Conservation (phyloP, 2,888 invertebrate genomes). For the Petrolisthes manimaculis region DNA sequence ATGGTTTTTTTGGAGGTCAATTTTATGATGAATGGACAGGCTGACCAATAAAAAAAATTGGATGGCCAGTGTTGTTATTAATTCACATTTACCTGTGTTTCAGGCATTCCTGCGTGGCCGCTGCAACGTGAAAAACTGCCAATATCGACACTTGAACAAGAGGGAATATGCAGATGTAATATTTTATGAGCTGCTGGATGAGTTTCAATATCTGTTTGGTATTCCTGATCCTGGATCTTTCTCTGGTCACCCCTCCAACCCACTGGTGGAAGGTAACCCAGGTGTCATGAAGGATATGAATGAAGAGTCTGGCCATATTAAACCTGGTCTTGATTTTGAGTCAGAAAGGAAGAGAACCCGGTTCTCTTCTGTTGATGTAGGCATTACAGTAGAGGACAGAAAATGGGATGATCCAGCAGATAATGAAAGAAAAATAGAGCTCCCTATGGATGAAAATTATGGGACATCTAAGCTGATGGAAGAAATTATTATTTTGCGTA, state of each 20-base stretch:
- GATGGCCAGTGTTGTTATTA: not conserved
- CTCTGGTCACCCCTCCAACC: not conserved
- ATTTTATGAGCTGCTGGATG: conserved; percentile 44
- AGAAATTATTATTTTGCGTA: conserved; percentile 42
- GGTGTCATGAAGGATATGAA: not conserved
- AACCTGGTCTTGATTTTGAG: conserved; percentile 28
- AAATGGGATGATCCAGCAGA: not conserved
- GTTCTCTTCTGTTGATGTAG: conserved; percentile 19
- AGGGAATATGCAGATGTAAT: conserved; percentile 59
- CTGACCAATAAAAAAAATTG: not conserved
- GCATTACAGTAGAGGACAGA: conserved; percentile 7
- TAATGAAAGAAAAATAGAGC: not conserved
- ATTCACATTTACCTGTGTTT: not conserved
- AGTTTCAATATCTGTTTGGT: conserved; percentile 41
- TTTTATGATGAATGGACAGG: not conserved
- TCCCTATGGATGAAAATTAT: not conserved
- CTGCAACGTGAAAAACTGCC: conserved; percentile 51
- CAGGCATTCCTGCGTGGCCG: conserved; percentile 52
- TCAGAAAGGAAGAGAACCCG: conserved; percentile 37
- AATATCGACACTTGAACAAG: conserved; percentile 54
- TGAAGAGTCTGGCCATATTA: not conserved
- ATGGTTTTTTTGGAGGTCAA: not conserved
- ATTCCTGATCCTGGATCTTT: not conserved
- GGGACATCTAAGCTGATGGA: conserved; percentile 25
- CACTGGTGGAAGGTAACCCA: not conserved